Evolutionary conservation across 1,140 invertebrate genomes (phyloP), one percentile per base, ranked within the genome.

Genomic region (Drosophila watanabei): DNA sequence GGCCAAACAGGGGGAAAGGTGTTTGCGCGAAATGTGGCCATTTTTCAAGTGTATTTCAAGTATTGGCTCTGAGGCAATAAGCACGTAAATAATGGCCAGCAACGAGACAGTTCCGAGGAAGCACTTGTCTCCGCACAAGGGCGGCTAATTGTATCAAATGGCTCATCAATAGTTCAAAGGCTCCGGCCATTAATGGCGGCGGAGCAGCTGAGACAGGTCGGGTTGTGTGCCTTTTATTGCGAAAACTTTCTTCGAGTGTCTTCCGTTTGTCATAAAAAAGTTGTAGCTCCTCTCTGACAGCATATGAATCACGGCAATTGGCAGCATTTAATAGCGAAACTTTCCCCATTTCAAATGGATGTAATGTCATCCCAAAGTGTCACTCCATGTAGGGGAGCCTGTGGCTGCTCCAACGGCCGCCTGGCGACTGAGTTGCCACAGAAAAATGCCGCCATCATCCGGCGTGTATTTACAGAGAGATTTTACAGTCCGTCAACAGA

Each of bases 291-390:
- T 8, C 64, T 32, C 60, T 32, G 71, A 59, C 79, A 84, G 85
- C 85, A 88, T 88, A 89, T 88, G 85, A 88, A 88, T 88, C 86
- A 88, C 85, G 71, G 81, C 85, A 85, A 88, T 88, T 89, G 85
- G 75, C 56, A 80, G 51, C 78, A 62, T 76, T 89, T 89, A 88
- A 88, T 88, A 88, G 85, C 81, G 49, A 85, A 88, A 88, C 85
- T 88, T 88, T 88, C 41, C 52, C 85, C 84, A 89, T 88, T 45
- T 69, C 68, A 13, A 5, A n/a, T 39, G 28, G 32, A 63, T 28
- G 33, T 39, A 35, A 24, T 56, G 30, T 39, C 57, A 57, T 52
- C 24, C 37, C 14, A 10, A 35, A 68, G 41, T 49, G 32, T 54
- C 75, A 77, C 73, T 77, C 41, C n/a, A 35, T 66, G 28, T 66